These are phyloP conservation scores for Clarias macrocephalus DNA, from an alignment of 2,113 vertebrate genomes.

Conservation along the genomic window DNA sequence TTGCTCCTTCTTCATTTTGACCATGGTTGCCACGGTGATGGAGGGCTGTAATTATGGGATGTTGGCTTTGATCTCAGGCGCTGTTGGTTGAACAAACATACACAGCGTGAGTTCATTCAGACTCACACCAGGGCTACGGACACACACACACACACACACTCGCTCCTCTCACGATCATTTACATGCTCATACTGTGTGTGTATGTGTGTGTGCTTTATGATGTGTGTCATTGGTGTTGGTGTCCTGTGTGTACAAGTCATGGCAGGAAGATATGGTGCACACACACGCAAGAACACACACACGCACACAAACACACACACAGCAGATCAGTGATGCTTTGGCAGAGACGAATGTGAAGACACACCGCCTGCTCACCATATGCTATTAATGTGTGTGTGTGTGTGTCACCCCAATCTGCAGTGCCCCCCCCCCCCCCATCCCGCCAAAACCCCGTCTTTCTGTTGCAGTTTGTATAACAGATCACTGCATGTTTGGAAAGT, in stretches of 20 bases:
- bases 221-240: constrained; percentile 6
- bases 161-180: not conserved
- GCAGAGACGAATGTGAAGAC: not conserved
- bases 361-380: constrained; percentile 8
- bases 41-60: constrained; percentile 27
- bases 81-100: constrained; percentile 19
- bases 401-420: not conserved
- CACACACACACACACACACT: not conserved
- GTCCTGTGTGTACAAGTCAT: not conserved
- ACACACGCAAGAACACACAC: not conserved
- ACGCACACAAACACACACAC: constrained; percentile 16
- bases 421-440: no score
- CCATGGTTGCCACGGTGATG: not conserved
- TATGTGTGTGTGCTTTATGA: not conserved
- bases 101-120: constrained; percentile 7
- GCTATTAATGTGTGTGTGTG: constrained; percentile 23
- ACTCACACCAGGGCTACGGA: not conserved
- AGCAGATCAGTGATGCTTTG: constrained; percentile 10
- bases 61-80: not conserved
- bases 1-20: not conserved
- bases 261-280: constrained; percentile 14
- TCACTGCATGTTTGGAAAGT: not conserved
- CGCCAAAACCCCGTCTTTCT: not conserved
- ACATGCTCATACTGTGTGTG: constrained; percentile 27
- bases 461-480: not conserved